phyloP scores from a whole-genome alignment of 2,797 vertebrate species.

The Loriculus beryllinus region DNA sequence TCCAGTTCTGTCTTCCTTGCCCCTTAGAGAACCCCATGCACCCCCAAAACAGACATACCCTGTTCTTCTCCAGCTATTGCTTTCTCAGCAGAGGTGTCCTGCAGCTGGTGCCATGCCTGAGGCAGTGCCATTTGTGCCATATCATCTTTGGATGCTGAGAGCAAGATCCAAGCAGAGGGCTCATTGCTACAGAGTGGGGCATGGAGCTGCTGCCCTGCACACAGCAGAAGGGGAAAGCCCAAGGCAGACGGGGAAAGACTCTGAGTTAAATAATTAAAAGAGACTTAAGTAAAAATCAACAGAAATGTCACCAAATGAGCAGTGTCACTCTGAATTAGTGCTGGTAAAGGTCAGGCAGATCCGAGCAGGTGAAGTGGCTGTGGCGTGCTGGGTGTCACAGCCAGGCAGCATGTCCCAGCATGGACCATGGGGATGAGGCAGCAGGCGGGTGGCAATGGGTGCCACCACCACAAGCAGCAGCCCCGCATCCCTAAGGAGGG shows the following conservation, averaged over 20 bases:
- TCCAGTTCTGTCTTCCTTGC: neutral
- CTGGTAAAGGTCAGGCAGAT: constrained; percentile 63
- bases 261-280: constrained; percentile 67
- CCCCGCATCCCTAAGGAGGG: neutral
- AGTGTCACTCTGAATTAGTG: constrained; percentile 66
- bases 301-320: constrained; percentile 72
- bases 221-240: neutral
- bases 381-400: neutral
- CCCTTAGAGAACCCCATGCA: neutral
- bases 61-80: accelerated
- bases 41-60: neutral
- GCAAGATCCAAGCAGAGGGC: accelerated
- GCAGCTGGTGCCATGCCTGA: accelerated
- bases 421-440: accelerated
- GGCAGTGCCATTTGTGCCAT: accelerated
- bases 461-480: accelerated
- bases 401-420: neutral
- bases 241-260: constrained; percentile 7
- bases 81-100: neutral
- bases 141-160: neutral
- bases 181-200: neutral
- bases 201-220: neutral
- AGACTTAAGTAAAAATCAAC: constrained; percentile 69
- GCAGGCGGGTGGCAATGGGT: neutral
- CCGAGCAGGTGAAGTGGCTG: constrained; percentile 56